A percentile compares a stretch with the other conserved stretches of the same genome.
phyloP scores from a whole-genome alignment of 2,888 invertebrate genomes.

The Lepidocyrtoides sp. region DNA sequence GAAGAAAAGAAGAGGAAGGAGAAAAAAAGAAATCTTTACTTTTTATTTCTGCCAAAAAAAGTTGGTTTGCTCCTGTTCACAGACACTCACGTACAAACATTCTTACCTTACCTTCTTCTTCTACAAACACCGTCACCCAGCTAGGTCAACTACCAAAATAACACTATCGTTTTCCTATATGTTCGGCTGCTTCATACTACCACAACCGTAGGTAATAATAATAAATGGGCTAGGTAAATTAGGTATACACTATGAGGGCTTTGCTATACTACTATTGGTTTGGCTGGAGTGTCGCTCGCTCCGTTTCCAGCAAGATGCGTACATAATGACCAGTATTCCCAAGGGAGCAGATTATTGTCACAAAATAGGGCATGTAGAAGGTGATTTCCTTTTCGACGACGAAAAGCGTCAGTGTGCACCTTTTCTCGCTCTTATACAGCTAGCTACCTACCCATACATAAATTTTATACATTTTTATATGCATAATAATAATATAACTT shows the following conservation, averaged over 20 bases:
- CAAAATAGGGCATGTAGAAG: neutral
- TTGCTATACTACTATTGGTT: neutral
- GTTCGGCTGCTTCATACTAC: neutral
- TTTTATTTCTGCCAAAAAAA: conserved; percentile 15
- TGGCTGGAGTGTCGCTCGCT: neutral
- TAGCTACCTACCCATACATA: no score
- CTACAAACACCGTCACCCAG: no score
- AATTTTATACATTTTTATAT: neutral
- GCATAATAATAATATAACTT: neutral
- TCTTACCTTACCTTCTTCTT: neutral
- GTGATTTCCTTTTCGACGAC: neutral
- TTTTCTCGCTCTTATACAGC: no score
- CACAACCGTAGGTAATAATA: neutral
- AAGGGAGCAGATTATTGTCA: neutral
- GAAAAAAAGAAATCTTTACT: neutral
- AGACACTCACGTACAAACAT: neutral
- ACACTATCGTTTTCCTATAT: no score
- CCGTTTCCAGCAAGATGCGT: neutral
- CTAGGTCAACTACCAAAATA: no score
- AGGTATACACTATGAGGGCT: conserved; percentile 10
- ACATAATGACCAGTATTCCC: neutral
- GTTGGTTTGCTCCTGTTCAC: neutral
- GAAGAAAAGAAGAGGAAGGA: neutral
- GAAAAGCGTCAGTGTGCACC: neutral
- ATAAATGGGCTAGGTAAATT: conserved; percentile 18